A percentile compares a stretch with the other conserved stretches of the same genome.
Conservation (phyloP, 1,140 invertebrate genomes). For the Pantala flavescens region DNA sequence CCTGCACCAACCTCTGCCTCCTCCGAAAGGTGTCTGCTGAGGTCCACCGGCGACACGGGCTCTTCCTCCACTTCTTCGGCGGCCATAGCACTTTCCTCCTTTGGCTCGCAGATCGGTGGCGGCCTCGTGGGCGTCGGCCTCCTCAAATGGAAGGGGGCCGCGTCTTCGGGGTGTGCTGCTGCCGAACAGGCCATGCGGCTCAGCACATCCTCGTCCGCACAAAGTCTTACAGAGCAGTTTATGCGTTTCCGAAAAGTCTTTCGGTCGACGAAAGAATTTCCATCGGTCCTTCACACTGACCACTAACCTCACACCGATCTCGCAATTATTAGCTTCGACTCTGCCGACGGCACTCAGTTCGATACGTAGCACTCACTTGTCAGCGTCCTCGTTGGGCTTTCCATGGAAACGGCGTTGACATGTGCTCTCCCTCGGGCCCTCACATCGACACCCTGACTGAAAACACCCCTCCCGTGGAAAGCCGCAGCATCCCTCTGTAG, state of each 20-base stretch:
- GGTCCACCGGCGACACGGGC: constrained; percentile 11
- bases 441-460: not conserved
- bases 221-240: no score
- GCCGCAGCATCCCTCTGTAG: not conserved
- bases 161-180: not conserved
- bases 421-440: not conserved
- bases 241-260: no score
- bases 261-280: no score
- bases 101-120: not conserved
- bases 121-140: not conserved
- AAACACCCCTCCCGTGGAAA: not conserved
- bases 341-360: no score
- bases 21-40: constrained; percentile 13
- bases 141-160: not conserved
- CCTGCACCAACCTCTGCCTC: not conserved
- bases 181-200: not conserved
- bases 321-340: no score
- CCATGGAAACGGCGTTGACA: no score
- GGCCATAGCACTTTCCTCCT: not conserved
- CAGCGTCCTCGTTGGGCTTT: no score
- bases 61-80: constrained; percentile 2
- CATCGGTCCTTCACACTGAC: no score
- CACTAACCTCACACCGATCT: no score
- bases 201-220: not conserved
- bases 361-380: no score